Evolutionary conservation across 2,888 invertebrate genomes (phyloP).

Genomic region (Drosophila cognata): DNA sequence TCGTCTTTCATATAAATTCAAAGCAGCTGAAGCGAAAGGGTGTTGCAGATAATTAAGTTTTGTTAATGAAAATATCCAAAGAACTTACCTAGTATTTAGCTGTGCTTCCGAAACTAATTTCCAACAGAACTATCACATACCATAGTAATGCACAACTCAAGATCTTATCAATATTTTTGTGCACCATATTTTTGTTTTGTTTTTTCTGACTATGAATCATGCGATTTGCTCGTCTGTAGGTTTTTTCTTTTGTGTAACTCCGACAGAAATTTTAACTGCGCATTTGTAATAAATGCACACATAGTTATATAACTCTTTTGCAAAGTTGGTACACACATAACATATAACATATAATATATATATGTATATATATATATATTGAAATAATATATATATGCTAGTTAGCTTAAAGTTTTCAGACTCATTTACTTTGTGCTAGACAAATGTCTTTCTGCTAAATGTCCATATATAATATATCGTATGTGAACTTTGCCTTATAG

Average conservation of each 20-base stretch:
- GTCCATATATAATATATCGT: neutral
- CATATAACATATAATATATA: too few species aligned
- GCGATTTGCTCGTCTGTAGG: neutral
- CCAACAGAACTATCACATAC: neutral
- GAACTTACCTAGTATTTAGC: neutral
- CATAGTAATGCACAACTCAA: neutral
- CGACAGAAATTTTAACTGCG: conserved; percentile 18
- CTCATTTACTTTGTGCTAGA: neutral
- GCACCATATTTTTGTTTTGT: neutral
- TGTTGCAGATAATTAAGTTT: too few species aligned
- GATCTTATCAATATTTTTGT: conserved; percentile 3
- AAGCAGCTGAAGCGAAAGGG: too few species aligned
- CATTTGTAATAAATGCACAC: conserved; percentile 11
- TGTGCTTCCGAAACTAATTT: neutral
- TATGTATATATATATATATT: neutral
- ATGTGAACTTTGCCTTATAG: neutral
- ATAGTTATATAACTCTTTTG: neutral
- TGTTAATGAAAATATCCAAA: too few species aligned
- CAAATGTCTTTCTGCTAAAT: neutral
- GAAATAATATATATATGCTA: neutral
- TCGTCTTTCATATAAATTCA: too few species aligned
- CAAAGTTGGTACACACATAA: neutral
- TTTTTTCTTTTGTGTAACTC: neutral
- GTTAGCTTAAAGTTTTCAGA: neutral
- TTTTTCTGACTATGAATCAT: conserved; percentile 29